A percentile compares a stretch with the other conserved stretches of the same genome.
Evolutionary conservation across 2,113 vertebrate genomes (phyloP).

Genomic region (Plecturocebus donacophilus): DNA sequence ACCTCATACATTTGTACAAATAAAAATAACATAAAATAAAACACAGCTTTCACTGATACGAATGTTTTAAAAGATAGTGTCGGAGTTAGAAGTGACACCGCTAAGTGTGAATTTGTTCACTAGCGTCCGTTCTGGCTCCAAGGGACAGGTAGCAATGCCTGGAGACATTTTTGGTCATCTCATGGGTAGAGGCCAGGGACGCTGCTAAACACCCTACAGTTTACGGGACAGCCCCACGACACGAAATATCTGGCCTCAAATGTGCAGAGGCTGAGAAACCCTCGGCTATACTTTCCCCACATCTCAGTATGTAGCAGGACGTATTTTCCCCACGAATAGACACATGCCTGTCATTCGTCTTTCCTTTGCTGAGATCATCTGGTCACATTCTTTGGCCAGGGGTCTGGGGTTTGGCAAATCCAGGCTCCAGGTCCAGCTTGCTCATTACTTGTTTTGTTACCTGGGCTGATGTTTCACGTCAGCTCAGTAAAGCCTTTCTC

Average conservation of each 20-base stretch:
- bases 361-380: not conserved
- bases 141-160: not conserved
- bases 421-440: not conserved
- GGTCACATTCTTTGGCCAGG: not conserved
- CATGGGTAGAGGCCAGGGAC: not conserved
- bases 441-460: not conserved
- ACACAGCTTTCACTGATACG: not conserved
- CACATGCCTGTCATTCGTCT: not conserved
- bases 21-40: not conserved
- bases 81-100: not conserved
- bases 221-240: not conserved
- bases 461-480: not conserved
- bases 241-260: not conserved
- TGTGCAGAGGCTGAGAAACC: not conserved
- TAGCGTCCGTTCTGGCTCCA: not conserved
- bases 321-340: not conserved
- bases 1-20: not conserved
- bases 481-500: not conserved
- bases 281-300: not conserved
- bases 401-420: not conserved
- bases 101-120: not conserved
- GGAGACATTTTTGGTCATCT: not conserved
- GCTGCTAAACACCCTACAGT: not conserved
- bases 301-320: not conserved
- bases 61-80: not conserved